Evolutionary conservation across 2,113 vertebrate genomes (phyloP).

Genomic region (Ophiodon elongatus): DNA sequence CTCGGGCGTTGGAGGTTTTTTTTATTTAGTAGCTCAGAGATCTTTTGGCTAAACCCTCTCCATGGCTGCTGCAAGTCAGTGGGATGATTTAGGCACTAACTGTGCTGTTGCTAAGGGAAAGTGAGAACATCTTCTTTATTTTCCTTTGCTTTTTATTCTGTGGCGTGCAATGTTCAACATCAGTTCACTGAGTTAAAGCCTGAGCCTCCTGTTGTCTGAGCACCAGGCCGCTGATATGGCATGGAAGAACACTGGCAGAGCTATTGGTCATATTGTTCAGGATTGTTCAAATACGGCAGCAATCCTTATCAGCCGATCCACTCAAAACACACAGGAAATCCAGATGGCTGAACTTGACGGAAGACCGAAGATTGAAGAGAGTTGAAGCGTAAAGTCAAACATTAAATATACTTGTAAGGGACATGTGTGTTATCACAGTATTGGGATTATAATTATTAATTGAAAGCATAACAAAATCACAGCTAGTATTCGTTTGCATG

Average conservation of each 20-base stretch:
- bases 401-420: too few relatives aligned
- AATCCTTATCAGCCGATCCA: background rate
- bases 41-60: background rate
- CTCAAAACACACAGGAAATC: conserved; percentile 30
- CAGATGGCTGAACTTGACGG: conserved; percentile 2
- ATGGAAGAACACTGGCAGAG: conserved; percentile 11
- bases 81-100: background rate
- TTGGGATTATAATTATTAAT: background rate
- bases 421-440: background rate
- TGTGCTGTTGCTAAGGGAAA: background rate
- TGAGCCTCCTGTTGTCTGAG: conserved; percentile 7
- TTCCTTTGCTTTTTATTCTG: background rate
- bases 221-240: conserved; percentile 7
- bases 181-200: conserved; percentile 3
- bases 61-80: conserved; percentile 1
- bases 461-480: background rate
- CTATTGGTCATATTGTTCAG: conserved; percentile 19
- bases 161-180: background rate
- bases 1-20: background rate
- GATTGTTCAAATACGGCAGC: background rate
- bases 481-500: background rate
- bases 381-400: background rate
- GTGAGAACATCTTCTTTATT: background rate
- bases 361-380: background rate
- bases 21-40: conserved; percentile 22